Base-by-base conservation (phyloP, 2,888 invertebrate genomes). In the Onchidella celtica region DNA sequence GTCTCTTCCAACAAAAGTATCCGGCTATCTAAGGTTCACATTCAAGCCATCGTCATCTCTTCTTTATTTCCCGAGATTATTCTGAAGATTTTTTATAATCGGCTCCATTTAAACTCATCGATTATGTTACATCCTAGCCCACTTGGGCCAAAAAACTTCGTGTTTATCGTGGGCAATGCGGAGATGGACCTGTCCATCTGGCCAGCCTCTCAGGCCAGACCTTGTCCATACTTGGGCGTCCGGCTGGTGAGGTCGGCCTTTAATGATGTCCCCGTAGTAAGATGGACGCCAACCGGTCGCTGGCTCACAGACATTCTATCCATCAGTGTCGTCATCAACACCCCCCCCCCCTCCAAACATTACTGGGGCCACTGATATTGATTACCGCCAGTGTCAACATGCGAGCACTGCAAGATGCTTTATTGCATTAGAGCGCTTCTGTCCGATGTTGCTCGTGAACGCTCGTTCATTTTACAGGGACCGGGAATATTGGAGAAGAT, bases 371-470 rank as follows among this genome's bases (percentile, higher is more conserved):
- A 27, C 57, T 59, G 32, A 36, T 40, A 72, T 72, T 72, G 72
- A 72, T 72, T 72, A 72, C 72, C 59, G 72, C 17, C 47, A 55
- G 14, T 72, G 72, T 72, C 72, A 72, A 72, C 72, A 59, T 24
- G 59, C 29, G 32, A 72, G 59, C 72, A 6, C 72, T 34, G 27
- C 72, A 72, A 72, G 72, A 59, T 72, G 72, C 32, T 59, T 72
- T 29, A 72, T 72, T 72, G 24, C 4, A 27, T 59, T 59, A 72
- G 72, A 32, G 24, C 47, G 17, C 17, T 47, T 47, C 47, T 47
- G 17, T 47, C 17, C n/a, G n/a, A n/a, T n/a, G n/a, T n/a, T n/a
- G n/a, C n/a, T n/a, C n/a, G n/a, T n/a, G n/a, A n/a, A n/a, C n/a
- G n/a, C n/a, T n/a, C n/a, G n/a, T n/a, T n/a, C n/a, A n/a, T n/a